Evolutionary conservation across 2,797 vertebrate genomes (phyloP).

Genomic region (Neostethus bicornis): DNA sequence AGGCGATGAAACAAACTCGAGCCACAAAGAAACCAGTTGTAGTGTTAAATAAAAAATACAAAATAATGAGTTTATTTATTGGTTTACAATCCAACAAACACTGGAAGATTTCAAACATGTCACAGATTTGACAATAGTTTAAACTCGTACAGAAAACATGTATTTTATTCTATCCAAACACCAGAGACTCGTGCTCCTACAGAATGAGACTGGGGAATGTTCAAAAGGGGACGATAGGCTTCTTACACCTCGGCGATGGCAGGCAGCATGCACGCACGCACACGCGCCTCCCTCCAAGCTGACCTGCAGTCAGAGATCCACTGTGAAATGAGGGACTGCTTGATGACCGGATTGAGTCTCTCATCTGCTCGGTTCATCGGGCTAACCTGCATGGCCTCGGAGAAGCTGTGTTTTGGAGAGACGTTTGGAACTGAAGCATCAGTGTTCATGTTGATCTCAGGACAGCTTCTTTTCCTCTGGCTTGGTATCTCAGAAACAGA

Average conservation of each 20-base stretch:
- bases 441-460: conserved; percentile 60
- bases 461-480: conserved; percentile 73
- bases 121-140: conserved; percentile 42
- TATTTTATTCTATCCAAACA: conserved; percentile 14
- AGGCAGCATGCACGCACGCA: conserved; percentile 84
- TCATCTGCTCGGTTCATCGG: conserved; percentile 18
- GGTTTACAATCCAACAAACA: conserved; percentile 49
- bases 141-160: too few relatives aligned
- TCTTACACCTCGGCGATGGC: conserved; percentile 85
- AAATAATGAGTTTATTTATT: conserved; percentile 63
- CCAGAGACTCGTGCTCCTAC: conserved; percentile 34
- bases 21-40: conserved; percentile 13
- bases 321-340: conserved; percentile 79
- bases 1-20: conserved; percentile 22
- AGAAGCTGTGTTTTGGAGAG: conserved; percentile 18
- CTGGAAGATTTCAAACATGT: conserved; percentile 49
- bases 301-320: conserved; percentile 87
- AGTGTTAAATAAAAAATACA: conserved; percentile 44
- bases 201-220: conserved; percentile 14
- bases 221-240: background rate
- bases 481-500: conserved; percentile 61
- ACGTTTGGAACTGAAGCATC: conserved; percentile 29
- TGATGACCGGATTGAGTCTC: conserved; percentile 50
- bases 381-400: conserved; percentile 23
- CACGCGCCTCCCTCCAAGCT: conserved; percentile 84